These are phyloP conservation scores for Theonella swinhoei DNA, from an alignment of 37 sponge, comb jelly and placozoan species.

Conservation along the genomic window DNA sequence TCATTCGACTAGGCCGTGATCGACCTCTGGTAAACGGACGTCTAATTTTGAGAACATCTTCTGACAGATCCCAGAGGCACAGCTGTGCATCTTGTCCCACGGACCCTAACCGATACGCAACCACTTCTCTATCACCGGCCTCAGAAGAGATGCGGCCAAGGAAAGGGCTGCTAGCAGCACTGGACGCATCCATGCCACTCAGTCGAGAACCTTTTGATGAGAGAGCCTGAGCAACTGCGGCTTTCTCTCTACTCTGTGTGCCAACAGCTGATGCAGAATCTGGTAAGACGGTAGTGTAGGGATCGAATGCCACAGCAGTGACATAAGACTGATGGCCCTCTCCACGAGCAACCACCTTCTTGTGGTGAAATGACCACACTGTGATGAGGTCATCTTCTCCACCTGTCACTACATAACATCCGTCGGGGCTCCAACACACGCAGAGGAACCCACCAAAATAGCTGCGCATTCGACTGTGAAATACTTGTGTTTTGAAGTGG, in stretches of 20 bases:
- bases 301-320: conserved; percentile 91
- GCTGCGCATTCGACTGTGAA: conserved; percentile 91
- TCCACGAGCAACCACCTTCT: conserved; percentile 77
- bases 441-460: conserved; percentile 93
- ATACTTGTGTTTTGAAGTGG: conserved; percentile 63
- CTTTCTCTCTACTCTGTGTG: background rate
- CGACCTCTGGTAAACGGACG: conserved; percentile 29
- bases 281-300: conserved; percentile 49
- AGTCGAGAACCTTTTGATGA: background rate
- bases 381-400: conserved; percentile 96
- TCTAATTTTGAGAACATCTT: conserved; percentile 60
- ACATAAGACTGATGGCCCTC: conserved; percentile 95
- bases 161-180: background rate
- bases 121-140: background rate
- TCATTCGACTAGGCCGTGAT: conserved; percentile 5
- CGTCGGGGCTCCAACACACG: conserved; percentile 98
- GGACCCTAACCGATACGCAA: conserved; percentile 85
- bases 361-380: conserved; percentile 86
- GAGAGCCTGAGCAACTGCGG: background rate
- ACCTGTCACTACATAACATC: conserved; percentile 89
- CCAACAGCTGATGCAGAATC: background rate
- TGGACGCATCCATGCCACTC: background rate
- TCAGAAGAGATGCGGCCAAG: background rate
- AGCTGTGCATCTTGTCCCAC: conserved; percentile 93
- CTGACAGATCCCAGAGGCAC: conserved; percentile 93